phyloP scores from a whole-genome alignment of 2,888 invertebrate genomes.

The Phragmatobia fuliginosa region DNA sequence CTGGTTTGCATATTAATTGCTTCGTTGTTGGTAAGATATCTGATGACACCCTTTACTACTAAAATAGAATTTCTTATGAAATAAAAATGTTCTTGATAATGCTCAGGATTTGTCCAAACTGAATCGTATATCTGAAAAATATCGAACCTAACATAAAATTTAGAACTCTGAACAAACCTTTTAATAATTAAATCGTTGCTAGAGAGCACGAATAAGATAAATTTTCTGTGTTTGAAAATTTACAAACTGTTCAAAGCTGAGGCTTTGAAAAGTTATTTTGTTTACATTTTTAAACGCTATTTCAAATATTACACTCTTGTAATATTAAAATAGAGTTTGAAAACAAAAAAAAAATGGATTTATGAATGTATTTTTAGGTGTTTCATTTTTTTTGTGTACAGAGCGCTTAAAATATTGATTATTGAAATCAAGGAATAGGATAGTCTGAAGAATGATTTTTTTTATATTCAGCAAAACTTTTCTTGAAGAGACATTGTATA shows the following conservation, averaged over 20 bases:
- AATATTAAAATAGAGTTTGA: background rate
- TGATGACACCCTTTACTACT: too few species aligned
- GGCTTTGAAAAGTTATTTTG: too few species aligned
- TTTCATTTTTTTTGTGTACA: too few species aligned
- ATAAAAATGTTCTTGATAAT: background rate
- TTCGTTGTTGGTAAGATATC: background rate
- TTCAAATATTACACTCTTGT: too few species aligned
- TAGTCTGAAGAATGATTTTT: background rate
- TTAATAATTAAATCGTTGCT: background rate
- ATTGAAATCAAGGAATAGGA: background rate
- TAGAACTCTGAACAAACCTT: background rate
- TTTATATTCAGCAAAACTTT: background rate
- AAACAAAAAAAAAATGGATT: too few species aligned
- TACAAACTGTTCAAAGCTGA: too few species aligned
- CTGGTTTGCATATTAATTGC: background rate
- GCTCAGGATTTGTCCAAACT: background rate
- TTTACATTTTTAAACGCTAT: too few species aligned
- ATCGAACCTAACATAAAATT: background rate
- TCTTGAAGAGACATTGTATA: background rate
- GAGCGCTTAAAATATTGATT: too few species aligned
- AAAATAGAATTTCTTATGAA: background rate
- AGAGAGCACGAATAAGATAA: background rate
- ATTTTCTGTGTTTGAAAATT: too few species aligned
- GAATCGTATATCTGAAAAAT: background rate
- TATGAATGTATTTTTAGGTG: too few species aligned